Evolutionary conservation across 2,888 invertebrate species (phyloP).

Genomic region (Nomada ruficornis): DNA sequence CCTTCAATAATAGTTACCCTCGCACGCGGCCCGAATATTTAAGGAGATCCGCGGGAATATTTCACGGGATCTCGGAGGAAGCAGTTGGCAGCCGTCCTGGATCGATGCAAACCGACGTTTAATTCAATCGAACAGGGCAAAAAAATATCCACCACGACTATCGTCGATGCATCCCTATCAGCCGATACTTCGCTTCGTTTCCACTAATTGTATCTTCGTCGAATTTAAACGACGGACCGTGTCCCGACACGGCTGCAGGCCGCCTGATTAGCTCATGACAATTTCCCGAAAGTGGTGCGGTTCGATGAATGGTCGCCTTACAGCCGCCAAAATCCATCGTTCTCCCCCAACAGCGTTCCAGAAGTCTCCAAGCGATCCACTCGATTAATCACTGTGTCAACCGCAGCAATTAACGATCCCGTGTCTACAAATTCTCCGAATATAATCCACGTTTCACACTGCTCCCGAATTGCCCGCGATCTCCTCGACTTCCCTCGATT

Average conservation of each 20-base stretch:
- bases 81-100: constrained; percentile 43
- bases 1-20: constrained; percentile 43
- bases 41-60: constrained; percentile 12
- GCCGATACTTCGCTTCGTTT: not conserved
- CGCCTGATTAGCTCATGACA: not conserved
- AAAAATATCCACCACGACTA: constrained; percentile 19
- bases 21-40: constrained; percentile 43
- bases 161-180: not conserved
- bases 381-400: not conserved
- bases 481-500: not conserved
- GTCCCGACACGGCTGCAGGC: not conserved
- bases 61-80: not conserved
- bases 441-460: not conserved
- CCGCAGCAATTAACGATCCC: not conserved
- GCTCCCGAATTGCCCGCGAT: not conserved
- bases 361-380: not conserved
- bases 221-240: not conserved
- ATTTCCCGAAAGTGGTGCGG: not conserved
- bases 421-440: too few relatives aligned
- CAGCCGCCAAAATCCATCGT: not conserved
- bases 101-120: constrained; percentile 35
- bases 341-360: too few relatives aligned
- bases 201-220: not conserved
- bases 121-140: constrained; percentile 31
- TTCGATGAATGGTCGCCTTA: not conserved